phyloP scores from a whole-genome alignment of 2,888 invertebrate genomes.

The Ernsta delagoae region DNA sequence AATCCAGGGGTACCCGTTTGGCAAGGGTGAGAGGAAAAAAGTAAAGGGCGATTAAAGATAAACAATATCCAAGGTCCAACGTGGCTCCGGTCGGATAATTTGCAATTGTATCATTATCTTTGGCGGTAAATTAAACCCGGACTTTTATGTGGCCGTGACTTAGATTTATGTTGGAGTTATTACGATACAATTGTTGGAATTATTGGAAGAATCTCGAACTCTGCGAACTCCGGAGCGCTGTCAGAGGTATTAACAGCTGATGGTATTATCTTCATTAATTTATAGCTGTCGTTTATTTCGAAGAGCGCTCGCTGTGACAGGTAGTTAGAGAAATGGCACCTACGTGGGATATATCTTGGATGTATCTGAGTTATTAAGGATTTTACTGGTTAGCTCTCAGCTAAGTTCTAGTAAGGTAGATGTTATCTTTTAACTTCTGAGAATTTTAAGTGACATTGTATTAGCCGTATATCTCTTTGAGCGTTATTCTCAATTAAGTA shows the following conservation, averaged over 20 bases:
- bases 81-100: conserved; percentile 68
- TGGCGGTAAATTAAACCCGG: conserved; percentile 65
- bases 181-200: conserved; percentile 43
- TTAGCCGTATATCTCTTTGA: background rate
- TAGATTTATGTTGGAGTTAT: conserved; percentile 56
- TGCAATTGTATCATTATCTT: conserved; percentile 76
- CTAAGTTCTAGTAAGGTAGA: conserved; percentile 20
- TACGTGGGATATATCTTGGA: conserved; percentile 16
- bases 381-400: conserved; percentile 27
- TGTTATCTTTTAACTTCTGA: conserved; percentile 25
- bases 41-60: conserved; percentile 81
- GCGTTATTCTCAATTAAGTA: too few species aligned
- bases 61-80: conserved; percentile 65
- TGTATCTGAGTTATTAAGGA: conserved; percentile 33
- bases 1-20: conserved; percentile 59
- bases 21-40: conserved; percentile 69
- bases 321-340: conserved; percentile 35
- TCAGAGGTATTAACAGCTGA: conserved; percentile 39
- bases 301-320: conserved; percentile 37
- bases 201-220: conserved; percentile 50
- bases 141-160: conserved; percentile 58
- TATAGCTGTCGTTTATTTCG: conserved; percentile 42
- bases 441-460: conserved; percentile 1
- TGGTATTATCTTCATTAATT: conserved; percentile 44
- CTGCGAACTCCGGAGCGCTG: conserved; percentile 35